Percentiles rank a stretch among this genome's conserved stretches.
phyloP scores from a whole-genome alignment of 2,888 invertebrate genomes.

The Eumacrocentrus americanus region DNA sequence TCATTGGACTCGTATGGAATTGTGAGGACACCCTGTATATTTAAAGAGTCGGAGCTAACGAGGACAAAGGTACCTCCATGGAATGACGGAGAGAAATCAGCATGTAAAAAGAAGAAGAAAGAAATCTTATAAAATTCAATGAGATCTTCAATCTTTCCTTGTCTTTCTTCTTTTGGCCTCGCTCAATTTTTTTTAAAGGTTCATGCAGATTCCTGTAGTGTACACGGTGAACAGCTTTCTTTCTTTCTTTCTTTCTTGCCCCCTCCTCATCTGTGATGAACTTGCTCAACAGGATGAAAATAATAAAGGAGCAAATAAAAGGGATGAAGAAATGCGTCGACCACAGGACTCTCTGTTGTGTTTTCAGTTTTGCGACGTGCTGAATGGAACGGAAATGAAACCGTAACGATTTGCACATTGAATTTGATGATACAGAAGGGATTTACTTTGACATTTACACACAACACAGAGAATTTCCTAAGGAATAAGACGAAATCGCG shows the following conservation, averaged over 20 bases:
- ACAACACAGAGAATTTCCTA: not conserved
- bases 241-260: slow-evolving; percentile 1
- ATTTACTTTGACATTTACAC: not conserved
- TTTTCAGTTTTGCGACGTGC: slow-evolving; percentile 6
- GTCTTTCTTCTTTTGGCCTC: no score
- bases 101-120: no score
- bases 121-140: no score
- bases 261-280: not conserved
- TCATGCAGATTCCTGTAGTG: not conserved
- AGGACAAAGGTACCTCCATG: no score
- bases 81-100: no score
- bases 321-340: not conserved
- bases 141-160: no score
- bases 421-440: not conserved
- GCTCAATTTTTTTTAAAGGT: no score
- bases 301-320: slow-evolving; percentile 1
- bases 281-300: slow-evolving; percentile 19
- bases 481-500: no score
- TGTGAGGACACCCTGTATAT: no score
- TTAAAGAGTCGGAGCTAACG: no score
- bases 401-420: slow-evolving; percentile 2
- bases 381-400: slow-evolving; percentile 27
- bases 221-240: slow-evolving; percentile 1
- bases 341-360: slow-evolving; percentile 16
- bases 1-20: slow-evolving; percentile 1